These are phyloP conservation scores for Nemopilema nomurai DNA, from an alignment of 30 jellyfish, hydroid and myxozoan genomes.

Conservation along the genomic window DNA sequence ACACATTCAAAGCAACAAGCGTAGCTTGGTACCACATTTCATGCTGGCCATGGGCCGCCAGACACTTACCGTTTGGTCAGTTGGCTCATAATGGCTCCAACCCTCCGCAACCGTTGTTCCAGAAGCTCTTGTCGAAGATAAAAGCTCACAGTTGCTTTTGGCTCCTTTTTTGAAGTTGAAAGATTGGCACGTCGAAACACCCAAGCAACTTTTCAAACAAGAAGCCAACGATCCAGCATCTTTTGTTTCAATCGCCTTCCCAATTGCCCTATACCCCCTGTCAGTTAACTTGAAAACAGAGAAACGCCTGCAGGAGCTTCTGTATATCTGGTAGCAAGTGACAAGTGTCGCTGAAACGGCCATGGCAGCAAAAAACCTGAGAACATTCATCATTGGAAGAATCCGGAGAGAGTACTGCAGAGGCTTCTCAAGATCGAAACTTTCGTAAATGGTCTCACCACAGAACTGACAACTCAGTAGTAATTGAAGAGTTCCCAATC, in stretches of 20 bases:
- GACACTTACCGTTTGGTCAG: conserved; percentile 30
- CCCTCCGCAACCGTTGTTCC: not conserved
- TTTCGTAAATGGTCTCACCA: too few relatives aligned
- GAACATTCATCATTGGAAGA: not conserved
- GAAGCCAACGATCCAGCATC: not conserved
- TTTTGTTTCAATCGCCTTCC: not conserved
- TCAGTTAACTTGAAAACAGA: conserved; percentile 38
- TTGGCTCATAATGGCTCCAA: conserved; percentile 56
- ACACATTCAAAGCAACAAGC: too few relatives aligned
- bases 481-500: too few relatives aligned
- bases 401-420: too few relatives aligned
- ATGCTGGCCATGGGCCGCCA: too few relatives aligned
- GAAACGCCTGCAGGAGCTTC: conserved; percentile 23
- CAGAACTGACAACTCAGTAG: too few relatives aligned
- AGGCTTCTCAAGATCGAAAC: too few relatives aligned
- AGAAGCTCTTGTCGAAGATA: conserved; percentile 3
- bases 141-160: conserved; percentile 4
- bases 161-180: conserved; percentile 7
- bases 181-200: conserved; percentile 2
- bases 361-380: not conserved
- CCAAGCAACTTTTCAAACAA: conserved; percentile 15
- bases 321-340: not conserved
- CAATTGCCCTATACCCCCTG: conserved; percentile 1
- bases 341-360: not conserved
- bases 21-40: too few relatives aligned